Percentiles rank a stretch among this genome's conserved stretches.
Conservation (phyloP, 1,140 invertebrate genomes). For the Diachasma alloeum region DNA sequence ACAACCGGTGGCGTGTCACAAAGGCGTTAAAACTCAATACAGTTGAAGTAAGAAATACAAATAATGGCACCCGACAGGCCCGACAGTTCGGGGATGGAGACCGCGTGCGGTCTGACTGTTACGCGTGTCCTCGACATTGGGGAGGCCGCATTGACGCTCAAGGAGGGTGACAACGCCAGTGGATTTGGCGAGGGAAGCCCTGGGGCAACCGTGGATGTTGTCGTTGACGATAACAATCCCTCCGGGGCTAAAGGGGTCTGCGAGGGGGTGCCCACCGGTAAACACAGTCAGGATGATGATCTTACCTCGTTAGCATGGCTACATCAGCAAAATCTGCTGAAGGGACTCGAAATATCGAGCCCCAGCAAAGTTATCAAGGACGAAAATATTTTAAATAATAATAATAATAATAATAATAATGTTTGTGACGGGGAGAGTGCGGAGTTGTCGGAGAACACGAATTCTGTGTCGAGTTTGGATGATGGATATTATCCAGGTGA, state of each 20-base stretch:
- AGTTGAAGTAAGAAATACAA: constrained; percentile 36
- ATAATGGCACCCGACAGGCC: constrained; percentile 63
- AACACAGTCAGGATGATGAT: constrained; percentile 76
- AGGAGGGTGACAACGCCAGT: constrained; percentile 47
- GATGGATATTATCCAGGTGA: constrained; percentile 59
- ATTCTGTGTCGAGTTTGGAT: constrained; percentile 56
- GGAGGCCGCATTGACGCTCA: constrained; percentile 44
- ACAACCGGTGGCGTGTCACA: neutral
- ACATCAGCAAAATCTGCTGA: constrained; percentile 89
- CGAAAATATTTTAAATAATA: constrained; percentile 55
- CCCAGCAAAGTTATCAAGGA: constrained; percentile 53
- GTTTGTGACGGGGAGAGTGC: constrained; percentile 56
- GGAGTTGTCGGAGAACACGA: constrained; percentile 54
- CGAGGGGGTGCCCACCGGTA: constrained; percentile 30
- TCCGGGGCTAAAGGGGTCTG: constrained; percentile 28
- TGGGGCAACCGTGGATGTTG: neutral
- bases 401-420: constrained; percentile 60
- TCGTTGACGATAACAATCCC: constrained; percentile 28
- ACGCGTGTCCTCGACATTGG: constrained; percentile 48
- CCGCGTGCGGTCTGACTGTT: constrained; percentile 43
- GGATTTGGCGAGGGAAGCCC: constrained; percentile 38
- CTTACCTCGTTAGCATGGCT: constrained; percentile 90
- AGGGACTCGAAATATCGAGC: constrained; percentile 69
- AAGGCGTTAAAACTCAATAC: neutral
- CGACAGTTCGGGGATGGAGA: constrained; percentile 56